Evolutionary conservation across 2,888 invertebrate species (phyloP).

Genomic region (Apamea sordens): DNA sequence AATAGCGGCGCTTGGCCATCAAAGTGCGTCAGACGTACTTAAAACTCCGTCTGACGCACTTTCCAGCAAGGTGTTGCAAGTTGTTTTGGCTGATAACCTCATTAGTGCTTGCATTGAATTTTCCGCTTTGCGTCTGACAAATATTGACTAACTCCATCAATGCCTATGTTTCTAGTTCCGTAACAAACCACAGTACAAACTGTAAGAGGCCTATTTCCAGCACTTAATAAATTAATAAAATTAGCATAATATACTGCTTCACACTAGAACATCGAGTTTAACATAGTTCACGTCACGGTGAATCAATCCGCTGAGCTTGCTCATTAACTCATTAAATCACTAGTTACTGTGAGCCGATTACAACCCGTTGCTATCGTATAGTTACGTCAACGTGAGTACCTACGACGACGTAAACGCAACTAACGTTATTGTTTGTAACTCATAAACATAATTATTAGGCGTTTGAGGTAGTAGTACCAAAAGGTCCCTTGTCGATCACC

Average conservation of each 20-base stretch:
- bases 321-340: neutral
- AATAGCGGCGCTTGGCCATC: neutral
- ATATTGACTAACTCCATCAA: too few relatives aligned
- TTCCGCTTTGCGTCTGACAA: neutral
- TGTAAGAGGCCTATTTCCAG: neutral
- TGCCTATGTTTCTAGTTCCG: neutral
- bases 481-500: neutral
- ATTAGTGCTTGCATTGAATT: neutral
- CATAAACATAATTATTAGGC: neutral
- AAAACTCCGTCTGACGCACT: neutral
- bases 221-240: neutral
- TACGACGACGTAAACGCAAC: neutral
- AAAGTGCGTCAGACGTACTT: neutral
- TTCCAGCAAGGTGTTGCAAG: neutral
- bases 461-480: neutral
- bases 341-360: slow-evolving; percentile 13
- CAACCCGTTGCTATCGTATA: neutral
- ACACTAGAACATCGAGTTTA: slow-evolving; percentile 6
- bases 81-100: neutral
- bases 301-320: slow-evolving; percentile 28
- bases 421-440: neutral
- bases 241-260: slow-evolving; percentile 13
- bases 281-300: slow-evolving; percentile 24
- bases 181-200: neutral
- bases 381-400: neutral